Evolutionary conservation across 2,113 vertebrate genomes (phyloP).

Genomic region (Phyllostomus hastatus): DNA sequence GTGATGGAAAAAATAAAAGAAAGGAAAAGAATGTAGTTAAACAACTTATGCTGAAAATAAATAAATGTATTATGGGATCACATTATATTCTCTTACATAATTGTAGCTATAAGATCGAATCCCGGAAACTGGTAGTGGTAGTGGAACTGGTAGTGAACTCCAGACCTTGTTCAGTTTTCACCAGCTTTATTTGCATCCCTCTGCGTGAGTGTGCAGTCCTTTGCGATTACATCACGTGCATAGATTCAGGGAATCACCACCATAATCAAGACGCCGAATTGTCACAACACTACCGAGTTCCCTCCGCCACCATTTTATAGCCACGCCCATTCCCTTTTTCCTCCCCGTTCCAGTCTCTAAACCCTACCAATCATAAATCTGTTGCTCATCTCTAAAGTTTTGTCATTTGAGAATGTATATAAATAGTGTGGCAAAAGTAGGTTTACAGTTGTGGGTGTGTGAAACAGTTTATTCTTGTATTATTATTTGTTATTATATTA

Average conservation of each 20-base stretch:
- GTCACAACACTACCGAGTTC: no score
- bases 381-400: neutral
- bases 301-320: neutral
- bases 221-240: neutral
- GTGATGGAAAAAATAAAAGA: no score
- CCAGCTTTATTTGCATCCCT: neutral
- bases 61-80: neutral
- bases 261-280: neutral
- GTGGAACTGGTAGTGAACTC: no score
- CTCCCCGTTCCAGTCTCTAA: neutral
- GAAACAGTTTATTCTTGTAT: neutral
- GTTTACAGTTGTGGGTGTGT: neutral
- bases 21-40: no score
- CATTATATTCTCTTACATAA: neutral
- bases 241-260: neutral
- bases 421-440: neutral
- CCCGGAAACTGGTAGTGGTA: neutral
- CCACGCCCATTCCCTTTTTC: accelerated
- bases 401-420: neutral
- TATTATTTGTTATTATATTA: neutral
- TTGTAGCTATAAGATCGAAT: neutral
- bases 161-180: neutral
- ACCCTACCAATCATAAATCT: neutral
- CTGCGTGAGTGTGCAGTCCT: neutral
- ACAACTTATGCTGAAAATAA: no score